Percentiles rank a stretch among this genome's conserved stretches.
phyloP scores from a whole-genome alignment of 64 coral and sea anemone genomes.

The Trachythela sp. region DNA sequence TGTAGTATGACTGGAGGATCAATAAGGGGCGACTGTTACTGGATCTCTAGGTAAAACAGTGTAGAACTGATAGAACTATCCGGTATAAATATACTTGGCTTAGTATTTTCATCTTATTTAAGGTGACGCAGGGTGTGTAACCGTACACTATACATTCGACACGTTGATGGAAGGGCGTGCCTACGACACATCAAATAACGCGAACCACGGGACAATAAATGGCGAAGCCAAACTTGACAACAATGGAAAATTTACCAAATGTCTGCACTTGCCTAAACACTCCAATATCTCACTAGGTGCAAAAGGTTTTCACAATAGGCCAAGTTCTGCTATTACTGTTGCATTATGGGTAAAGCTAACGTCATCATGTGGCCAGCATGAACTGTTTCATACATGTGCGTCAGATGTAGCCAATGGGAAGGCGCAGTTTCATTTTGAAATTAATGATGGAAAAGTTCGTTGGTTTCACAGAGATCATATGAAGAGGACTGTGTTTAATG shows the following conservation, averaged over 20 bases:
- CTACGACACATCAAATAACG: constrained; percentile 82
- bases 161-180: constrained; percentile 52
- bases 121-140: constrained; percentile 90
- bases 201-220: constrained; percentile 63
- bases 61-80: no score
- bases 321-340: constrained; percentile 75
- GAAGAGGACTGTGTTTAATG: constrained; percentile 51
- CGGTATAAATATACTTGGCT: no score
- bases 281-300: constrained; percentile 78
- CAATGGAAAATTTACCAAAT: constrained; percentile 68
- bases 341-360: constrained; percentile 76
- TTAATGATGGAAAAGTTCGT: constrained; percentile 54
- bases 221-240: constrained; percentile 57
- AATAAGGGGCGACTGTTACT: no score
- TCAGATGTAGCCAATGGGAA: constrained; percentile 54
- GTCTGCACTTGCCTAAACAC: constrained; percentile 55
- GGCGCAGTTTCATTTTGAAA: constrained; percentile 58
- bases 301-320: constrained; percentile 70
- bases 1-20: no score
- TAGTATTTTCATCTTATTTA: background rate
- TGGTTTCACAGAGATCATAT: constrained; percentile 57
- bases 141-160: constrained; percentile 81
- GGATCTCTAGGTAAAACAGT: no score
- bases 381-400: constrained; percentile 83
- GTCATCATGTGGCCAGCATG: constrained; percentile 59